These are phyloP conservation scores for Malurus melanocephalus DNA, from an alignment of 2,113 vertebrate genomes.

Conservation along the genomic window DNA sequence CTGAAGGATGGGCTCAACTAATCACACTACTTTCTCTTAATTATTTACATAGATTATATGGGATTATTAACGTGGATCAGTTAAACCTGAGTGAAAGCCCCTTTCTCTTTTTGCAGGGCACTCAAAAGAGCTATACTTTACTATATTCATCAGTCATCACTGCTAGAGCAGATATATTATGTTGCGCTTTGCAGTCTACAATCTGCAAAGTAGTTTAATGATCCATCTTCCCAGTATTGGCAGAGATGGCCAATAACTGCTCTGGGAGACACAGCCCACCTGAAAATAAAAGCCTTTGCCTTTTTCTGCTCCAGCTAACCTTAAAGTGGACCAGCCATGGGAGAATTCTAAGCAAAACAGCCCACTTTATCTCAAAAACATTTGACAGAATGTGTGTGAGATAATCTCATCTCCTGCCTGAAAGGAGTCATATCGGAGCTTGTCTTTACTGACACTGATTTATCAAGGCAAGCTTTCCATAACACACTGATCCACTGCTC, in stretches of 20 bases:
- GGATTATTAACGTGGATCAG: background rate
- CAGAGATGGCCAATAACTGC: background rate
- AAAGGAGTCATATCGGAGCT: background rate
- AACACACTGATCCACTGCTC: background rate
- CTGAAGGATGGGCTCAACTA: background rate
- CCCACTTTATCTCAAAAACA: background rate
- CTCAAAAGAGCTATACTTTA: background rate
- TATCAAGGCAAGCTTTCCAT: background rate
- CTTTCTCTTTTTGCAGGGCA: background rate
- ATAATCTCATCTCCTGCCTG: background rate
- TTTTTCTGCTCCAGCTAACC: background rate
- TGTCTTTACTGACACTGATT: background rate
- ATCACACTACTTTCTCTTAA: background rate
- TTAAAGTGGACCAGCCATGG: background rate
- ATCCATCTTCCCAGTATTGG: background rate
- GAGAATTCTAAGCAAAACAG: background rate
- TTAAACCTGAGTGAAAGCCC: background rate
- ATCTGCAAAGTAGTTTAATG: background rate
- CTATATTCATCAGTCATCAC: background rate
- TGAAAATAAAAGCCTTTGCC: background rate
- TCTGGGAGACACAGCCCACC: background rate
- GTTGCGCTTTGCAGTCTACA: background rate
- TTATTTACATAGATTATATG: background rate
- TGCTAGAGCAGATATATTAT: background rate
- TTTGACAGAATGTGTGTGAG: rapidly evolving